Base-by-base conservation (phyloP, 2,888 invertebrate genomes). In the Pogonocherus hispidulus region DNA sequence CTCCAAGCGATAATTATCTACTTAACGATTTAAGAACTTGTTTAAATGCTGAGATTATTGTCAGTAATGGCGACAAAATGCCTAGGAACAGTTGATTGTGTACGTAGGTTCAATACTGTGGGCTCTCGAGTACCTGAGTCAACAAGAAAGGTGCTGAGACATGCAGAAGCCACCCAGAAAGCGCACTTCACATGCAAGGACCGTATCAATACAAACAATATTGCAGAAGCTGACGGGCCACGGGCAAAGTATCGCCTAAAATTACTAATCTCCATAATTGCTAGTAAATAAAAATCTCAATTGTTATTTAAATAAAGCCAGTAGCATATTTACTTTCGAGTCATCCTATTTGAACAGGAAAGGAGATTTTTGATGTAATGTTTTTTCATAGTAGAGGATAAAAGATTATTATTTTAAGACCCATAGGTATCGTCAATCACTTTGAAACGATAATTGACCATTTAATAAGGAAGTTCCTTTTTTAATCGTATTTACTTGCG, bases 91-190 rank as follows among this genome's bases (percentile, higher is more conserved):
- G 59, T 46, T 51, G 46, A 37, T 70, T 71, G 74, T 73, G 74
- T 71, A 74, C 74, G 75, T 75, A 72, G 73, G 70, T 74, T 71
- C 66, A 72, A 73, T 73, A 78, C 71, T 79, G 74, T 69, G 73
- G 73, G 65, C 64, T 68, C 67, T 78, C 63, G 69, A 78, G 70
- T 66, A 67, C 62, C 46, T 49, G 70, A 74, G 76, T 73, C 66
- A 75, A 76, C 54, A 74, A 37, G 67, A 71, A 78, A 77, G 69
- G 63, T 76, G 78, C 79, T 79, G 78, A 78, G 77, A 69, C 78
- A 79, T 75, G 66, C 23, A 64, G 59, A 67, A 76, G 65, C 77
- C 77, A 77, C 78, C 78, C 77, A 77, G 65, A 72, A 67, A 71
- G 67, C 60, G 44, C 66, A 64, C 74, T 74, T 74, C 70, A 70